Evolutionary conservation across 2,797 vertebrate genomes (phyloP), one percentile per base, ranked within the genome.

Genomic region (Ctenochaetus hawaiiensis): DNA sequence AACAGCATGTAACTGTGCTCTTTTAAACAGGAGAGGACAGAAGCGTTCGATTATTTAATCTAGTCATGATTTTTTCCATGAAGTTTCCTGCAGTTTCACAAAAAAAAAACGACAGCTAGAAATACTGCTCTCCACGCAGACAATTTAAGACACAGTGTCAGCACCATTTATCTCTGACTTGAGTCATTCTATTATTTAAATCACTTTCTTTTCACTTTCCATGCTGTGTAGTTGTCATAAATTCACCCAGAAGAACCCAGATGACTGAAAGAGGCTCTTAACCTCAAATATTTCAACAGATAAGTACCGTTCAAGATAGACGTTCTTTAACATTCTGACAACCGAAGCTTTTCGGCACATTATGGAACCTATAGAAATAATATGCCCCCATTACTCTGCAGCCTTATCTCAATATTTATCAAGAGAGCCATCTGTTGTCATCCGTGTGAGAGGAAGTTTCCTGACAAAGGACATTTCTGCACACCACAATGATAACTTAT

Each of bases 261-360:
- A 49, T 61, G 30, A 39, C 39, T 1, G 4, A 39, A 34, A 8
- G 22, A 26, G 14, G 1, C 18, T 71, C 17, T 23, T 22, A 52
- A 56, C 54, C 16, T 14, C 18, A 44, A 37, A 66, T 53, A 77
- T 64, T 41, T 1, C 30, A 7, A 1, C 30, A 22, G 26, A 70
- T 69, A 14, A 26, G 4, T 44, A 2, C 48, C 13, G 43, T 44
- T 44, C 7, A 43, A 53, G 39, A 30, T 39, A 8, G 66, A 8
- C 30, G 9, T 13, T 53, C 48, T 23, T 7, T 81, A 63, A 63
- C 39, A 56, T 72, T 53, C 60, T 70, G 12, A 80, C 26, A 48
- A 14, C 53, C 11, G 8, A 0, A 30, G 10, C 13, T 52, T 43
- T 71, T 58, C 37, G 64, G 41, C 20, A 59, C 2, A 0, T 8